Base-by-base conservation (phyloP, 2,113 vertebrate species). In the Engraulis encrasicolus region DNA sequence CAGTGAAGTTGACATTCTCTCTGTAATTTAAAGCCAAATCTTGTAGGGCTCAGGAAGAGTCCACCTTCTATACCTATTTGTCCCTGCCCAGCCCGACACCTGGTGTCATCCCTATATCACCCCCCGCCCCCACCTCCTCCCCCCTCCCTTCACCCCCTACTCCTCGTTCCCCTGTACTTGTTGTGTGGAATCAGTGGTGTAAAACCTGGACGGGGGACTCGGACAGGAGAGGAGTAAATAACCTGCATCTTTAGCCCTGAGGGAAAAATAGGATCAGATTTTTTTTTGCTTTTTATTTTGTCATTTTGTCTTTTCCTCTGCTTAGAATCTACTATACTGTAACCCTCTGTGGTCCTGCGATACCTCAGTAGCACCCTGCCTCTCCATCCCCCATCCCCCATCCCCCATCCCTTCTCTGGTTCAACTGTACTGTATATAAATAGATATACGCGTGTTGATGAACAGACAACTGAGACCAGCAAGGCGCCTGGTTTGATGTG, bases 381-480 rank as follows among this genome's bases (percentile, higher is more conserved):
- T n/a, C n/a, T n/a, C 66, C 66, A 74, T 31, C 34, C 17, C 4
- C 66, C 40, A 5, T 45, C 40, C 27, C 66, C 66, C 66, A 74
- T 31, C 34, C 17, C 4, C 66, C 40, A 5, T 45, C 40, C 40
- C 40, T n/a, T n/a, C 31, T 77, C 17, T 45, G 45, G 83, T 83
- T 83, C 23, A 83, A 40, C 36, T 83, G 61, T 78, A 86, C n/a
- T n/a, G n/a, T n/a, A n/a, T n/a, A n/a, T n/a, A n/a, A n/a, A n/a
- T n/a, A n/a, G n/a, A n/a, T 78, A 61, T 84, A 50, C 36, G 49
- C 78, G 77, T 34, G 31, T 19, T 85, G 31, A 61, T 50, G 79
- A 74, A 74, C 27, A 74, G 66, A 36, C 31, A 5, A 74, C 31
- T 74, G 12, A 34, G 66, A 74, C 66, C 66, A 74, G 31, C 27